Percentiles rank a stretch among this genome's conserved stretches.
phyloP scores from a whole-genome alignment of 1,140 invertebrate species.

The Zaprionus inermis region DNA sequence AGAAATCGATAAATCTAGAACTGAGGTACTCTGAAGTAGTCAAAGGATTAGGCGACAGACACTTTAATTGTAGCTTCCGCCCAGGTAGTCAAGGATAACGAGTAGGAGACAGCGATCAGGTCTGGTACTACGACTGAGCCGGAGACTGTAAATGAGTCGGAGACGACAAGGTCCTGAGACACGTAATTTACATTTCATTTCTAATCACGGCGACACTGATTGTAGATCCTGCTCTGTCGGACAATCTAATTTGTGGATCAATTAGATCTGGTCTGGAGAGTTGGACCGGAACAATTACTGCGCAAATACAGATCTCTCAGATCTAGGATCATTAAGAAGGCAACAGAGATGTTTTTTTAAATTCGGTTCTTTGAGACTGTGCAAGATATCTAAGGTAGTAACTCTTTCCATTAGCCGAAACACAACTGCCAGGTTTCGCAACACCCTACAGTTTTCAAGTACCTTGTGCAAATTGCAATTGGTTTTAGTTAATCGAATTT shows the following conservation, averaged over 20 bases:
- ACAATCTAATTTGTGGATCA: constrained; percentile 43
- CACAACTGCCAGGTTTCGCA: neutral
- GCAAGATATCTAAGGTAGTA: no score
- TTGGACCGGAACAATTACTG: neutral
- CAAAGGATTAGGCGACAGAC: constrained; percentile 25
- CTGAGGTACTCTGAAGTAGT: constrained; percentile 2
- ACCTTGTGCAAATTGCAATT: constrained; percentile 51
- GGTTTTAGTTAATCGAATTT: constrained; percentile 42
- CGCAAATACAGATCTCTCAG: neutral
- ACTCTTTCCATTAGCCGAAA: no score
- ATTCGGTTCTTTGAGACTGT: no score
- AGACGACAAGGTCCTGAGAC: constrained; percentile 23
- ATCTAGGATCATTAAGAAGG: no score
- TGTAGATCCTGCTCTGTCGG: constrained; percentile 1
- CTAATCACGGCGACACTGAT: constrained; percentile 20
- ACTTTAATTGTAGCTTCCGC: constrained; percentile 42
- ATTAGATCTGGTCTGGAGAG: neutral
- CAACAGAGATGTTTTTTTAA: no score
- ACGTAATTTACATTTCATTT: constrained; percentile 50
- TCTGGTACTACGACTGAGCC: neutral
- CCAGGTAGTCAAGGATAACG: constrained; percentile 33
- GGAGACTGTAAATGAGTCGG: neutral
- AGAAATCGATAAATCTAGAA: neutral
- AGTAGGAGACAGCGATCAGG: neutral
- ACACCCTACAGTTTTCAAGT: neutral